Percentiles rank a stretch among this genome's conserved stretches.
phyloP scores from a whole-genome alignment of 2,113 vertebrate genomes.

The Saimiri boliviensis region DNA sequence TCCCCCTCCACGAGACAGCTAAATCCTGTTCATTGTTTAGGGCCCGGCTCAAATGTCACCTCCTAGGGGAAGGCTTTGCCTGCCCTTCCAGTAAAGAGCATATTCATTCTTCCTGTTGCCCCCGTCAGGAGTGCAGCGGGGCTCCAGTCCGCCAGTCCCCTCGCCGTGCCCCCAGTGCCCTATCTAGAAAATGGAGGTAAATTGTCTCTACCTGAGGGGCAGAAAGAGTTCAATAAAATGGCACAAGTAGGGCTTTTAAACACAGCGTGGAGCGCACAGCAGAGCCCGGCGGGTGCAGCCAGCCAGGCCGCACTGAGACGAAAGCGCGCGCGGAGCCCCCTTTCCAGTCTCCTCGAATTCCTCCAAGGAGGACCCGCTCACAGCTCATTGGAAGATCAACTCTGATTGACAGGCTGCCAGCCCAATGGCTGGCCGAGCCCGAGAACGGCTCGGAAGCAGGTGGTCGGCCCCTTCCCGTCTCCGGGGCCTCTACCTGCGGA shows the following conservation, averaged over 20 bases:
- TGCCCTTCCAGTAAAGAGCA: conserved; percentile 28
- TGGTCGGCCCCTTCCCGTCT: fast-evolving
- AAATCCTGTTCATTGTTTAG: conserved; percentile 44
- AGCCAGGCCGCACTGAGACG: fast-evolving
- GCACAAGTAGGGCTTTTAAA: background rate
- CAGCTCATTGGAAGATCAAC: background rate
- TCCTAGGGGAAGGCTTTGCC: conserved; percentile 29
- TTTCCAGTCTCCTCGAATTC: background rate
- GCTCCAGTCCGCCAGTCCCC: background rate
- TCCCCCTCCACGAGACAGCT: background rate
- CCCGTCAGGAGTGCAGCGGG: background rate
- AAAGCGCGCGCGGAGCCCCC: background rate
- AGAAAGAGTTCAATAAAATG: background rate
- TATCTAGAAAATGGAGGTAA: background rate
- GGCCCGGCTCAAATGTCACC: conserved; percentile 23
- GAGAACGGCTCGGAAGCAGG: background rate
- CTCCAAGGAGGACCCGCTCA: background rate
- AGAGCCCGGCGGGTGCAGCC: background rate
- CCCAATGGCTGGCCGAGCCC: background rate
- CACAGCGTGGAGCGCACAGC: background rate
- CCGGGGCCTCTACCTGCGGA: background rate
- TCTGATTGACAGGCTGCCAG: background rate
- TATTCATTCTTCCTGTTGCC: conserved; percentile 38
- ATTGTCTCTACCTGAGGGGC: background rate
- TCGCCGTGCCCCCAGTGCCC: background rate